Base-by-base conservation (phyloP, 2,113 vertebrate species). In the Hypanus sabinus region DNA sequence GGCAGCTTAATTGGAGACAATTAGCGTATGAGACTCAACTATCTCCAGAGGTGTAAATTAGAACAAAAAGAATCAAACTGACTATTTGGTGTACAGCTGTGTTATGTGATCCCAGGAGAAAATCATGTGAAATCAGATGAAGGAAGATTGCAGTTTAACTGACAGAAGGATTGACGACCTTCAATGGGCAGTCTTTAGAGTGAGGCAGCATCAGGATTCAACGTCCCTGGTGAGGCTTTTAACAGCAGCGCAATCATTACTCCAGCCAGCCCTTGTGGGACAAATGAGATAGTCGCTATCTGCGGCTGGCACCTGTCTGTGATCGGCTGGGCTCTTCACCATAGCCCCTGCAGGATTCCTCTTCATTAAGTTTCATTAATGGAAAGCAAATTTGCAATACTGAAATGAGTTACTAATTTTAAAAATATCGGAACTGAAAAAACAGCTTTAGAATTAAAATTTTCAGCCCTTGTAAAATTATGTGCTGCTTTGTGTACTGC, bases 1-100 rank as follows among this genome's bases (percentile, higher is more conserved):
- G 94, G 76, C 94, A 95, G 88, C 94, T 94, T 96, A 96, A 96
- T 3, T 96, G 94, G 95, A 95, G 94, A 95, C 94, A 96, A 96
- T 95, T 87, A 95, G 94, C 94, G 95, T 94, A 95, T 94, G 94
- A 95, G 94, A 94, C 95, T 80, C 57, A 94, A 5, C 0, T 27
- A 36, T 94, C 94, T 94, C 80, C 36, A 33, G 60, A 38, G 55
- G n/a, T 9, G 36, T 30, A n/a, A 57, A 90, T 46, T 94, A 94
- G 95, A 95, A 94, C 83, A 94, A 95, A 94, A 88, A 94, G 94
- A 73, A 73, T 93, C 91, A 93, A 92, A 95, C 95, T 80, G 94
- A 92, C 81, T 46, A 95, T 95, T 95, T 65, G 79, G 95, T 94
- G 94, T 94, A 14, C 83, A 94, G 62, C 79, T 94, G 30, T 65